phyloP scores from a whole-genome alignment of 2,113 vertebrate genomes.

The Campylomormyrus numenius region DNA sequence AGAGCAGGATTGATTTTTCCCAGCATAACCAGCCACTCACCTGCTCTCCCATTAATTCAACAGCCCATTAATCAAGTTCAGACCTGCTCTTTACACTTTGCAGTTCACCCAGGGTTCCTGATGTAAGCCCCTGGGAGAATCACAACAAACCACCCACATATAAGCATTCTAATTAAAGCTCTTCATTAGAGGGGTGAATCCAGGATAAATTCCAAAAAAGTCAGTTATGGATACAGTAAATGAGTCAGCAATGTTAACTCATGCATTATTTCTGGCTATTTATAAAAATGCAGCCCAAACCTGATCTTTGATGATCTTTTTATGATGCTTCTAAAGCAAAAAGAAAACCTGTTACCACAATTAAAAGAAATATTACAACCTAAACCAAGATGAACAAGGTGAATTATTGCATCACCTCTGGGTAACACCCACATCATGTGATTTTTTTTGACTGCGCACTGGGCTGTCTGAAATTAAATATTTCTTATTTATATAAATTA shows the following conservation, averaged over 20 bases:
- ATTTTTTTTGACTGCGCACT: not conserved
- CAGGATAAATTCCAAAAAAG: not conserved
- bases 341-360: not conserved
- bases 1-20: not conserved
- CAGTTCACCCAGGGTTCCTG: not conserved
- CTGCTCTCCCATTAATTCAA: not conserved
- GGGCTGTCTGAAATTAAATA: not conserved
- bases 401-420: not conserved
- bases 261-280: not conserved
- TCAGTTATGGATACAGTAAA: not conserved
- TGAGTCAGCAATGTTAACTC: not conserved
- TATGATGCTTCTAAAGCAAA: not conserved
- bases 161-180: not conserved
- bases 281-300: not conserved
- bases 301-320: not conserved
- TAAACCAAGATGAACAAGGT: not conserved
- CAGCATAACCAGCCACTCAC: not conserved
- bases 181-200: not conserved
- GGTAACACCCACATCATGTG: not conserved
- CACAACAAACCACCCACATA: not conserved
- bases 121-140: not conserved
- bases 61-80: not conserved
- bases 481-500: not conserved
- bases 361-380: not conserved
- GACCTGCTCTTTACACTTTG: not conserved